These are phyloP conservation scores for Xylocopa sonorina DNA, from an alignment of 1,140 invertebrate genomes.

Conservation along the genomic window DNA sequence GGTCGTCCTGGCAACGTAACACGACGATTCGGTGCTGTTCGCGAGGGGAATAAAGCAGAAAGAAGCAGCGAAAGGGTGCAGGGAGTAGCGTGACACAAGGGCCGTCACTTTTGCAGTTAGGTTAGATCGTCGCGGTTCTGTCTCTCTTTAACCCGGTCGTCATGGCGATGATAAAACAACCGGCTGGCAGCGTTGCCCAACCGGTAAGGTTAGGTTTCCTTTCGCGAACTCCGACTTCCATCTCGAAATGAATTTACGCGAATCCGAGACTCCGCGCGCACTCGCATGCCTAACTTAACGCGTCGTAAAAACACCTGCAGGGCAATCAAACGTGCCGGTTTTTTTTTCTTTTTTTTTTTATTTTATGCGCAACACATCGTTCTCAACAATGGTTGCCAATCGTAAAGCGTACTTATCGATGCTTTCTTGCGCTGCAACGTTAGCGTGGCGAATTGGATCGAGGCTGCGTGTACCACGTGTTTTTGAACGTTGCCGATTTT, in stretches of 20 bases:
- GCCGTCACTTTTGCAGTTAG: slow-evolving; percentile 44
- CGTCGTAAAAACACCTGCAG: not conserved
- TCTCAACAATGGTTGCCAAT: not conserved
- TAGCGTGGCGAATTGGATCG: not conserved
- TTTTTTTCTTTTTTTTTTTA: not conserved
- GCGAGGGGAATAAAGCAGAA: not conserved
- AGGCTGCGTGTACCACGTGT: slow-evolving; percentile 3
- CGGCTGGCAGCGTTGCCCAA: not conserved
- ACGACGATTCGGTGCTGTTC: not conserved
- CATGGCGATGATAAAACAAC: slow-evolving; percentile 60
- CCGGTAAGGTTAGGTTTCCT: not conserved
- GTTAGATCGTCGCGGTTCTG: slow-evolving; percentile 34
- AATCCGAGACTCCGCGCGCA: not conserved
- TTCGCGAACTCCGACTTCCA: not conserved
- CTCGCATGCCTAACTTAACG: not conserved
- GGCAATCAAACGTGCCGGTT: not conserved
- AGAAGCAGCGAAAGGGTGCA: not conserved
- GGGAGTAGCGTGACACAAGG: slow-evolving; percentile 40
- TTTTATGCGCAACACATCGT: too few species aligned
- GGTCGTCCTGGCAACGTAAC: slow-evolving; percentile 56
- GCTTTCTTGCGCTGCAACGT: not conserved
- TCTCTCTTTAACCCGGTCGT: slow-evolving; percentile 31
- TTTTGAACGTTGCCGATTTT: not conserved
- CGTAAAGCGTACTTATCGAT: not conserved
- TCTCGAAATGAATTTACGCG: not conserved